A percentile compares a stretch with the other conserved stretches of the same genome.
phyloP scores from a whole-genome alignment of 2,888 invertebrate species.

The Alitta virens region DNA sequence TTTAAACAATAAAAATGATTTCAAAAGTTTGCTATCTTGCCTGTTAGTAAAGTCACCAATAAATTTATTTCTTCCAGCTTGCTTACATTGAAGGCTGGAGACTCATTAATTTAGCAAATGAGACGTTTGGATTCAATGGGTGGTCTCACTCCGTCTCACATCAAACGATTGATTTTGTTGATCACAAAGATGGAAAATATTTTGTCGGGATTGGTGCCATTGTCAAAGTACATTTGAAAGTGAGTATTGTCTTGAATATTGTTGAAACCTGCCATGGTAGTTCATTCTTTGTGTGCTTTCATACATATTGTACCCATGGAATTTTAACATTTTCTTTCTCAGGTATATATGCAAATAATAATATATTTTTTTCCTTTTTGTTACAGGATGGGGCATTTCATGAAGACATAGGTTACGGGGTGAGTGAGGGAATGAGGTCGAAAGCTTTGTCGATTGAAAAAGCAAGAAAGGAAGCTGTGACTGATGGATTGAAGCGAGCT shows the following conservation, averaged over 20 bases:
- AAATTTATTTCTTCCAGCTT: slow-evolving; percentile 36
- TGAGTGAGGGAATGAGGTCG: slow-evolving; percentile 57
- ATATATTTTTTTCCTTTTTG: background rate
- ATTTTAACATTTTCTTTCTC: background rate
- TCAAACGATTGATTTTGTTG: slow-evolving; percentile 56
- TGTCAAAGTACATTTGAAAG: slow-evolving; percentile 56
- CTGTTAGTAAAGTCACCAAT: no score
- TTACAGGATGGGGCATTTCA: slow-evolving; percentile 55
- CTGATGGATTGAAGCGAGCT: slow-evolving; percentile 57
- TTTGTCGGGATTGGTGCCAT: slow-evolving; percentile 58
- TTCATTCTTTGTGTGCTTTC: no score
- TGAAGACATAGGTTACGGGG: slow-evolving; percentile 59
- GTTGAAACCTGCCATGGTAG: no score
- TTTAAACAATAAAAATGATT: no score
- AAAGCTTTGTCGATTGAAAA: slow-evolving; percentile 57
- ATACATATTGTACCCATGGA: no score
- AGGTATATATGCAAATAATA: background rate
- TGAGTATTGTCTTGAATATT: slow-evolving; percentile 18
- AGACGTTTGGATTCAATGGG: slow-evolving; percentile 58
- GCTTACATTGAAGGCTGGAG: slow-evolving; percentile 58
- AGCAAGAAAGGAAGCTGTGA: slow-evolving; percentile 57
- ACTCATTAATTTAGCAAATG: slow-evolving; percentile 55
- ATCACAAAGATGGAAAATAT: slow-evolving; percentile 54
- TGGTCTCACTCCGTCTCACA: slow-evolving; percentile 58
- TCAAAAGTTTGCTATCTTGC: no score